Percentiles rank a stretch among this genome's conserved stretches.
Evolutionary conservation across 2,888 invertebrate genomes (phyloP).

Genomic region (Mesopsocus fuscifrons): DNA sequence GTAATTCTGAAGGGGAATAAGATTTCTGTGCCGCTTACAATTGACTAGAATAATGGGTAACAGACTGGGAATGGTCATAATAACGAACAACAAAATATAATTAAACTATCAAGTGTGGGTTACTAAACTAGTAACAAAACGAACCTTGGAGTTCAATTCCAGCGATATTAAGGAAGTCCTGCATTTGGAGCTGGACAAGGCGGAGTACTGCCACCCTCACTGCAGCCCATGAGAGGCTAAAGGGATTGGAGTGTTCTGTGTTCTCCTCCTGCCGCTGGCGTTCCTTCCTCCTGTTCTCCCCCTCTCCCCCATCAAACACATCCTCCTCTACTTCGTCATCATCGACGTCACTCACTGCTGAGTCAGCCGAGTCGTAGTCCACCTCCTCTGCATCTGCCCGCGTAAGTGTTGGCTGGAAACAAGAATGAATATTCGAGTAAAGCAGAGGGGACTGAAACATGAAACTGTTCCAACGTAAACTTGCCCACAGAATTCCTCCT

Average conservation of each 20-base stretch:
- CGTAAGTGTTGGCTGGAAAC: conserved; percentile 36
- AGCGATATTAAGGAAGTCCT: conserved; percentile 70
- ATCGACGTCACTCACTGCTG: conserved; percentile 57
- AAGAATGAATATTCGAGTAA: too few species aligned
- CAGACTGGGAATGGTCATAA: too few species aligned
- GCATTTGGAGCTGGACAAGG: conserved; percentile 64
- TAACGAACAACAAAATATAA: too few species aligned
- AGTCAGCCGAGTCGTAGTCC: conserved; percentile 76
- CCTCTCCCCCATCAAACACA: conserved; percentile 40
- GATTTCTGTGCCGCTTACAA: too few species aligned
- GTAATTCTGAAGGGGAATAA: conserved; percentile 45
- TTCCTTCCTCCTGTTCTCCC: conserved; percentile 22
- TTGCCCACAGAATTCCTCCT: not conserved
- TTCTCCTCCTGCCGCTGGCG: conserved; percentile 35
- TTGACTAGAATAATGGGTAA: too few species aligned
- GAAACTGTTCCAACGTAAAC: not conserved
- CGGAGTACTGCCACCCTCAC: conserved; percentile 76
- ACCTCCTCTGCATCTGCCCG: conserved; percentile 41
- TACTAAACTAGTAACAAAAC: conserved; percentile 9
- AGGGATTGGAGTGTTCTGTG: conserved; percentile 78
- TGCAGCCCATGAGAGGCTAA: conserved; percentile 91
- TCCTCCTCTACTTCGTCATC: conserved; percentile 64
- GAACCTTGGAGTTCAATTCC: conserved; percentile 77
- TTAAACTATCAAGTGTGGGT: too few species aligned
- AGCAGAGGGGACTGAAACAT: too few species aligned